Evolutionary conservation across 2,888 invertebrate genomes (phyloP), one percentile per base, ranked within the genome.

Genomic region (Dasypogon diadema): DNA sequence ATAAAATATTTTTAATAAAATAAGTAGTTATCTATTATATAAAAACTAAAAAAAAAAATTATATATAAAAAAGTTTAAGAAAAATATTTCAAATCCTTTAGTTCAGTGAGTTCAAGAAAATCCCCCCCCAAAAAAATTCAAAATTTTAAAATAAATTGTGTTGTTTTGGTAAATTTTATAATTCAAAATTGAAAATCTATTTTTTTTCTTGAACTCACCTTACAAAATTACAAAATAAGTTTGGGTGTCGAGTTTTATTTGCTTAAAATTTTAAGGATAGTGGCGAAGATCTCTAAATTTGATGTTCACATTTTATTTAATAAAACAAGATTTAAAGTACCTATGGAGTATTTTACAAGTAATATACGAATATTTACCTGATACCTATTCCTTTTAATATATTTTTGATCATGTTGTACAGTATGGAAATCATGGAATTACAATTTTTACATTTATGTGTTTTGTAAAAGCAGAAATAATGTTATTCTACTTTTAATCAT

Each of bases 161-260:
- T 6, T 16, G 10, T 21, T n/a, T 1, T 37, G 12, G 24, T 12
- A 37, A 18, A 37, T 34, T 60, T 60, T 60, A 37, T 30, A 37
- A 37, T 60, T 37, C 1, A 2, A 6, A 42, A 42, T 12, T 12
- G 12, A 12, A 42, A 42, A 42, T 24, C 5, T 30, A 1, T 30
- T 10, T n/a, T 5, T 54, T 70, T 70, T 70, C 70, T 70, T 70
- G 54, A 70, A 16, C 70, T 70, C 70, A 70, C 54, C 18, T 5
- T 42, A 12, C 2, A 60, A 60, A 60, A n/a, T n/a, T n/a, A n/a
- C n/a, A n/a, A n/a, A 37, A 37, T 60, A 37, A 37, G 60, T 60
- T 60, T 12, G 42, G 37, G 37, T 60, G 18, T 60, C 37, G 37
- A 60, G 10, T 60, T 60, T 18, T 18, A 37, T 60, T 60, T 37